Conservation (phyloP, 2,888 invertebrate genomes). For the Agrochola macilenta region DNA sequence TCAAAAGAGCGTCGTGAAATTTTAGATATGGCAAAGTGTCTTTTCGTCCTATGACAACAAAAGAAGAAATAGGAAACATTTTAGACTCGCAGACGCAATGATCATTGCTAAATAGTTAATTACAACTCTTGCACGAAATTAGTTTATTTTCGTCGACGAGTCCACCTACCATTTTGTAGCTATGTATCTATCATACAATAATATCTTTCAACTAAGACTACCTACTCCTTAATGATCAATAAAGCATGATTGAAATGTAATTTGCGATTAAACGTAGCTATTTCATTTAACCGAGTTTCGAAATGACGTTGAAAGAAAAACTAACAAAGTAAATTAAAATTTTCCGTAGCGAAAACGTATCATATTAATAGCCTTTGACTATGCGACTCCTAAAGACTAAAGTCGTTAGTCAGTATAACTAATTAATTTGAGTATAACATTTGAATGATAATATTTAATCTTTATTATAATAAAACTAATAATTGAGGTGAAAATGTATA, state of each 20-base stretch:
- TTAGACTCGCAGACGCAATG: slow-evolving; percentile 20
- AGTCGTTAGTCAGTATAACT: slow-evolving; percentile 11
- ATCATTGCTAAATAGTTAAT: slow-evolving; percentile 10
- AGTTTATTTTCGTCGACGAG: not conserved
- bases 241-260: not conserved
- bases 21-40: not conserved
- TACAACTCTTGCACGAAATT: slow-evolving; percentile 2
- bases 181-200: not conserved
- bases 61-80: not conserved
- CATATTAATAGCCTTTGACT: not conserved
- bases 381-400: slow-evolving; percentile 1
- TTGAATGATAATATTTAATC: slow-evolving; percentile 5
- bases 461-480: slow-evolving; percentile 17
- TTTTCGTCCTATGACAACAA: not conserved
- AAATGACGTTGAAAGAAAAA: slow-evolving; percentile 13
- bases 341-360: not conserved
- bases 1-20: not conserved
- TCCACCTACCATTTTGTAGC: not conserved
- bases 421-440: slow-evolving; percentile 4
- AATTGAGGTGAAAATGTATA: not conserved
- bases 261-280: slow-evolving; percentile 3
- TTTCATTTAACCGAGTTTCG: slow-evolving; percentile 11
- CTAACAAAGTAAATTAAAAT: slow-evolving; percentile 22
- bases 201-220: not conserved
- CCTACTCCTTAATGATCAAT: not conserved